Conservation (phyloP, 2,113 vertebrate genomes). For the Dromaius novaehollandiae region DNA sequence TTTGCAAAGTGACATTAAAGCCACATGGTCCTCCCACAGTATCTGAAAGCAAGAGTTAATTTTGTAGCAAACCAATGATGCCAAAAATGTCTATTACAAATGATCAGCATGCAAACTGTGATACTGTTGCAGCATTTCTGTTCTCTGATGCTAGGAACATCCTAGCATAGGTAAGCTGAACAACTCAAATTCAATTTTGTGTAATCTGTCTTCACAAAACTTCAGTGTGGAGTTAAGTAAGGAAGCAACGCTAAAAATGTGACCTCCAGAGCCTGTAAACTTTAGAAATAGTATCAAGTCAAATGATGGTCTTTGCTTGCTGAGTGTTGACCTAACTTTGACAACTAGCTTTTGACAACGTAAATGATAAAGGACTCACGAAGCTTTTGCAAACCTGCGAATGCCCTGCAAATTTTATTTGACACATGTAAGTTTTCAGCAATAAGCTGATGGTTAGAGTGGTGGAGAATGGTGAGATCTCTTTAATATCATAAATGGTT, state of each 20-base stretch:
- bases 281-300: background rate
- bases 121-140: background rate
- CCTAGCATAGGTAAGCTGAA: background rate
- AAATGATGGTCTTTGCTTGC: background rate
- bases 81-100: background rate
- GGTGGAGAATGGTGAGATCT: background rate
- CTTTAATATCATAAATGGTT: background rate
- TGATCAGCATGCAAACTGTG: background rate
- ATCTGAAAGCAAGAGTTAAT: constrained; percentile 1
- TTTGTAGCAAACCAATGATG: constrained; percentile 9
- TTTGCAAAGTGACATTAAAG: background rate
- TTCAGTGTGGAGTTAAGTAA: background rate
- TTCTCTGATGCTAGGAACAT: background rate
- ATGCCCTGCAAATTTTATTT: background rate
- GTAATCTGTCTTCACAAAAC: background rate
- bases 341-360: background rate
- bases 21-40: background rate
- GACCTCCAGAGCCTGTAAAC: background rate
- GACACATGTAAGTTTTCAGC: background rate
- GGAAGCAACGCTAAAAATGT: background rate
- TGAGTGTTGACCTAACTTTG: background rate
- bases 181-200: background rate
- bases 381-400: background rate
- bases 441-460: background rate
- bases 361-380: background rate